A percentile compares a stretch with the other conserved stretches of the same genome.
Evolutionary conservation across 2,888 invertebrate species (phyloP).

Genomic region (Encarsia formosa): DNA sequence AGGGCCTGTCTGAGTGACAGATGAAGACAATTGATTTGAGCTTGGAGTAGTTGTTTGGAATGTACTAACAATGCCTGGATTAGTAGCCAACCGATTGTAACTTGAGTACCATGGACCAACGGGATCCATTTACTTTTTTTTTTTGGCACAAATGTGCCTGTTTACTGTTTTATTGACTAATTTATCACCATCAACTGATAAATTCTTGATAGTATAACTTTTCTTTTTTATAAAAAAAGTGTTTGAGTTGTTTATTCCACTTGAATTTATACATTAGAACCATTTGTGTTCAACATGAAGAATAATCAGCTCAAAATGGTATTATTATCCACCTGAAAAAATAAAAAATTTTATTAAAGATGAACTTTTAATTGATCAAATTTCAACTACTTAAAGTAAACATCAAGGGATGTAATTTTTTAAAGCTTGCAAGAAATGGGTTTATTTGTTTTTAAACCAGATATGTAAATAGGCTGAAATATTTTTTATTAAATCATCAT

Average conservation of each 20-base stretch:
- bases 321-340: slow-evolving; percentile 7
- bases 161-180: slow-evolving; percentile 3
- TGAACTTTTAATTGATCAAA: too few species aligned
- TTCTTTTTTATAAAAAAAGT: not conserved
- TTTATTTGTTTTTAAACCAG: too few species aligned
- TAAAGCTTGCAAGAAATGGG: too few species aligned
- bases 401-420: too few species aligned
- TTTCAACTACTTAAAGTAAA: too few species aligned
- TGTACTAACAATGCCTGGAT: slow-evolving; percentile 58
- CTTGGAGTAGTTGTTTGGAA: slow-evolving; percentile 66
- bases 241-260: slow-evolving; percentile 14
- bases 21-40: slow-evolving; percentile 62
- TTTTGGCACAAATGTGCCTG: slow-evolving; percentile 21
- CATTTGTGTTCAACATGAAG: slow-evolving; percentile 21
- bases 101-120: slow-evolving; percentile 85
- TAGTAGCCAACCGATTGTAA: slow-evolving; percentile 76
- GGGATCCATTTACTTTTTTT: slow-evolving; percentile 68
- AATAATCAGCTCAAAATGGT: not conserved
- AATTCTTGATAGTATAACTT: slow-evolving; percentile 18
- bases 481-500: too few species aligned
- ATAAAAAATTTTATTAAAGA: too few species aligned
- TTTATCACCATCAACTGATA: slow-evolving; percentile 23
- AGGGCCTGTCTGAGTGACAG: slow-evolving; percentile 50
- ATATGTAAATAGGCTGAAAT: too few species aligned
- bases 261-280: slow-evolving; percentile 25